Evolutionary conservation across 2,797 vertebrate species (phyloP).

Genomic region (Falco concolor): DNA sequence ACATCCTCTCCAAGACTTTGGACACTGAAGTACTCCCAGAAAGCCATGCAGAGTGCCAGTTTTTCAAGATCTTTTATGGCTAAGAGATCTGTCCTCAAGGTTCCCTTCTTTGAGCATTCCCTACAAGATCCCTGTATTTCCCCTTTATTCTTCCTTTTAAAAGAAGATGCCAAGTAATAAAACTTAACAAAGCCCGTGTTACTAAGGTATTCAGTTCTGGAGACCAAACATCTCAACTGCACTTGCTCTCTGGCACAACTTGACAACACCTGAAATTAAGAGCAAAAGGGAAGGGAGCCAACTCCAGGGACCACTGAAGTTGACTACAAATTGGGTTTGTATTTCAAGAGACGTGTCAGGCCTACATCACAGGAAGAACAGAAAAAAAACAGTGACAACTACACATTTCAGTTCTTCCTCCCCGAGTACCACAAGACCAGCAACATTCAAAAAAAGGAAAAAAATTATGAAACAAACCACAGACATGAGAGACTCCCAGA

Average conservation of each 20-base stretch:
- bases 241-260: not conserved
- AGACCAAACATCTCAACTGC: not conserved
- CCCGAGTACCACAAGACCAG: not conserved
- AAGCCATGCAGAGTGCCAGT: not conserved
- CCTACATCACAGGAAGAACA: not conserved
- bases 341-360: not conserved
- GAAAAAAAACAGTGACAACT: not conserved
- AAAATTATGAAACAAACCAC: not conserved
- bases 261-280: slow-evolving; percentile 45
- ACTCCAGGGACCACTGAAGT: not conserved
- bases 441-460: not conserved
- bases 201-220: not conserved
- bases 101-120: not conserved
- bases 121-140: not conserved
- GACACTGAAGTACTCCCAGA: not conserved
- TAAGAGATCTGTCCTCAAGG: not conserved
- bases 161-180: slow-evolving; percentile 6
- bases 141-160: not conserved
- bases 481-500: not conserved
- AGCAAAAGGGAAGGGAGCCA: not conserved
- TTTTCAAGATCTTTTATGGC: not conserved
- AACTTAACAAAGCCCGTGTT: not conserved
- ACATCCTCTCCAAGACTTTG: not conserved
- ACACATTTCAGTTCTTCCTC: not conserved
- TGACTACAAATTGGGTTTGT: not conserved